Percentiles rank a stretch among this genome's conserved stretches.
phyloP scores from a whole-genome alignment of 2,888 invertebrate genomes.

The Callyntrura guangdongensis region DNA sequence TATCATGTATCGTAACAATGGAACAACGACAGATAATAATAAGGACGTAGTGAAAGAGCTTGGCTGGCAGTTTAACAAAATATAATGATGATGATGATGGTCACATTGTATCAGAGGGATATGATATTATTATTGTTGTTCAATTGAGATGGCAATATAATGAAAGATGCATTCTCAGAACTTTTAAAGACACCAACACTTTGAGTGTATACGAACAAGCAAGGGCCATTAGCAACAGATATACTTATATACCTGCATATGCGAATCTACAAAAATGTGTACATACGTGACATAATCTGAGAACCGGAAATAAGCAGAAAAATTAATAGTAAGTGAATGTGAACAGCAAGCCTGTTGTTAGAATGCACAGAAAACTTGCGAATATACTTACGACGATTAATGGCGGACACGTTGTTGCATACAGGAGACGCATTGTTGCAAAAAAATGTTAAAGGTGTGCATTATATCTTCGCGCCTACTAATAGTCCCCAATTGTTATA shows the following conservation, averaged over 20 bases:
- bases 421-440: not conserved
- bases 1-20: slow-evolving; percentile 14
- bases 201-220: too few relatives aligned
- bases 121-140: slow-evolving; percentile 1
- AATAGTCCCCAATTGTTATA: slow-evolving; percentile 31
- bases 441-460: not conserved
- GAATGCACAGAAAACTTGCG: slow-evolving; percentile 14
- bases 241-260: slow-evolving; percentile 1
- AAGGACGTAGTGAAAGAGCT: not conserved
- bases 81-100: slow-evolving; percentile 18
- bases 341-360: slow-evolving; percentile 35
- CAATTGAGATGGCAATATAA: slow-evolving; percentile 7
- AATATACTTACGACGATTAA: not conserved
- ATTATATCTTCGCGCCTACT: slow-evolving; percentile 38
- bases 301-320: slow-evolving; percentile 69
- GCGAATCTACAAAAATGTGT: not conserved
- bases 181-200: too few relatives aligned
- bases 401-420: not conserved
- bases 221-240: not conserved
- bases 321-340: slow-evolving; percentile 33
- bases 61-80: slow-evolving; percentile 25
- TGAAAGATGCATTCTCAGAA: slow-evolving; percentile 10
- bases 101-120: not conserved
- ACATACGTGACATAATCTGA: slow-evolving; percentile 68
- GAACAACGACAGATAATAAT: slow-evolving; percentile 10